Percentiles rank a stretch among this genome's conserved stretches.
These are phyloP conservation scores for Microplitis demolitor DNA, from an alignment of 1,140 invertebrate genomes.

Conservation along the genomic window DNA sequence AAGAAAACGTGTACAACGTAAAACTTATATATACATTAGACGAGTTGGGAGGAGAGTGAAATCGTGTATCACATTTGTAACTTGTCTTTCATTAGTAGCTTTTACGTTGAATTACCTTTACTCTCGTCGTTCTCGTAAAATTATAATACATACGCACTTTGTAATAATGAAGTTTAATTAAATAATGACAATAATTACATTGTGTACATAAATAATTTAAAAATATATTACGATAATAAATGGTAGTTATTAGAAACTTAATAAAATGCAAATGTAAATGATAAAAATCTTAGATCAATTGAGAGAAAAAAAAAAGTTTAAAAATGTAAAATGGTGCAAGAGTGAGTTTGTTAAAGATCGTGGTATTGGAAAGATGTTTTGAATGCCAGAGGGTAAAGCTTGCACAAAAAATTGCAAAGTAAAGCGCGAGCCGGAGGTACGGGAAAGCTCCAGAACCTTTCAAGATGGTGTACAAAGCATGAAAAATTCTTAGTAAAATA, in stretches of 20 bases:
- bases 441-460: conserved; percentile 23
- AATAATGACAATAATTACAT: no score
- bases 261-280: conserved; percentile 11
- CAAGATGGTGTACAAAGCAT: conserved; percentile 31
- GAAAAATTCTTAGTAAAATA: conserved; percentile 33
- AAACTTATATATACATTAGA: background rate
- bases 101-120: background rate
- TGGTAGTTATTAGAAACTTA: background rate
- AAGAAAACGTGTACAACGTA: background rate
- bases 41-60: conserved; percentile 20
- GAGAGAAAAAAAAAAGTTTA: background rate
- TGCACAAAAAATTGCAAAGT: conserved; percentile 32
- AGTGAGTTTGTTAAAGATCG: conserved; percentile 12
- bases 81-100: conserved; percentile 10
- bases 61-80: conserved; percentile 28
- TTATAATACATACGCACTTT: no score
- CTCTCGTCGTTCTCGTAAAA: background rate
- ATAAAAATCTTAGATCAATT: background rate
- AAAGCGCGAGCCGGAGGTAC: background rate
- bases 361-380: conserved; percentile 11
- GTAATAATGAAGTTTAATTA: no score
- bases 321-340: background rate
- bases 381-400: conserved; percentile 14
- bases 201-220: no score
- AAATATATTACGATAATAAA: no score